phyloP scores from a whole-genome alignment of 1,140 invertebrate genomes.

The Bombyx mandarina region DNA sequence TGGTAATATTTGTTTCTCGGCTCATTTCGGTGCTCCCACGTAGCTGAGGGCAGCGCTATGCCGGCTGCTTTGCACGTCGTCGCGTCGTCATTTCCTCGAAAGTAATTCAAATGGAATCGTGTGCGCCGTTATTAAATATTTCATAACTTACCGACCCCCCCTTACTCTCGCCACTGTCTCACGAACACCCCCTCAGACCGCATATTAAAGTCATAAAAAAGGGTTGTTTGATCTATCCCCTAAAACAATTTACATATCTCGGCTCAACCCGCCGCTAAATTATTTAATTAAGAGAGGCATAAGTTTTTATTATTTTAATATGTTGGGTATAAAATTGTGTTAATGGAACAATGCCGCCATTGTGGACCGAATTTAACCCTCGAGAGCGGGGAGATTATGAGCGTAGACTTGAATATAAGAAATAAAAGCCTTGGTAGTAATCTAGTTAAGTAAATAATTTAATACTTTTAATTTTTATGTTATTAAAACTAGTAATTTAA shows the following conservation, averaged over 20 bases:
- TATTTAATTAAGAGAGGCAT: slow-evolving; percentile 73
- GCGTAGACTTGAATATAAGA: slow-evolving; percentile 20
- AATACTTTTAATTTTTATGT: too few relatives aligned
- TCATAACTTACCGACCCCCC: slow-evolving; percentile 55
- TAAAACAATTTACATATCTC: slow-evolving; percentile 73
- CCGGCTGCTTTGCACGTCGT: slow-evolving; percentile 48
- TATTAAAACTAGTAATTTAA: too few relatives aligned
- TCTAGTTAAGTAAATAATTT: slow-evolving; percentile 4
- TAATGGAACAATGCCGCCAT: slow-evolving; percentile 55
- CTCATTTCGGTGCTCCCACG: slow-evolving; percentile 23
- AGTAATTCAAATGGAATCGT: slow-evolving; percentile 71
- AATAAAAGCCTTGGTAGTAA: slow-evolving; percentile 1
- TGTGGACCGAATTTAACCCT: slow-evolving; percentile 42
- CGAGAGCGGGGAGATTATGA: slow-evolving; percentile 35
- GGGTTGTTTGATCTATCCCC: slow-evolving; percentile 73
- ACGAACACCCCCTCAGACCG: slow-evolving; percentile 39
- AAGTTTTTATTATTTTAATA: slow-evolving; percentile 73
- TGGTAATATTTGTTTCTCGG: slow-evolving; percentile 29
- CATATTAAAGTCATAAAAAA: slow-evolving; percentile 73
- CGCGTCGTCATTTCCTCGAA: slow-evolving; percentile 69
- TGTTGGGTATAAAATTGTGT: slow-evolving; percentile 67
- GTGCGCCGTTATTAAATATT: slow-evolving; percentile 71
- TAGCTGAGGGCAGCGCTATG: slow-evolving; percentile 22
- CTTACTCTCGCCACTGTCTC: slow-evolving; percentile 43
- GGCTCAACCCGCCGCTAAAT: slow-evolving; percentile 66